Conservation (phyloP, 1,140 invertebrate species). For the Penaeus indicus region DNA sequence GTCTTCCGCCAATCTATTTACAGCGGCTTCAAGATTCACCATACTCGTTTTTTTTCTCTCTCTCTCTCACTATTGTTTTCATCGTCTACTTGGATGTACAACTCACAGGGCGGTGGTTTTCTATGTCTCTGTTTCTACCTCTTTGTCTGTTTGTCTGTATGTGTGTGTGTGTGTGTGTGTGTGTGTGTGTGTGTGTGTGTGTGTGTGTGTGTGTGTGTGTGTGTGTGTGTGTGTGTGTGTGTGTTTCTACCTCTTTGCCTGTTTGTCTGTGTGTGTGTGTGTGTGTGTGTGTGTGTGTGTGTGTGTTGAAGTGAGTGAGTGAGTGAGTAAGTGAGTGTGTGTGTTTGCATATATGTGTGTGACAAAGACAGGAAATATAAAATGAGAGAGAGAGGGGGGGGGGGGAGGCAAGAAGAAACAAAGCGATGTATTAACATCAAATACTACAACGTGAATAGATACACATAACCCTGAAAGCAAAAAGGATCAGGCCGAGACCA, state of each 20-base stretch:
- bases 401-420: too few species aligned
- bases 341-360: too few species aligned
- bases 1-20: too few species aligned
- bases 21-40: not conserved
- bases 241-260: not conserved
- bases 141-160: not conserved
- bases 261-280: not conserved
- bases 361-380: too few species aligned
- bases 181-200: not conserved
- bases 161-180: not conserved
- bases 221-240: too few species aligned
- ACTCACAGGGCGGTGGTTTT: too few species aligned
- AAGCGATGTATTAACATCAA: too few species aligned
- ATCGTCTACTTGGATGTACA: too few species aligned
- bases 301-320: not conserved
- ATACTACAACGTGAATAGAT: not conserved
- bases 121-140: slow-evolving; percentile 9
- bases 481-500: not conserved
- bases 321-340: too few species aligned
- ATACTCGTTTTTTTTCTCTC: slow-evolving; percentile 4
- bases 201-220: not conserved
- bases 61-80: not conserved
- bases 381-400: too few species aligned
- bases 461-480: not conserved
- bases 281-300: too few species aligned